Evolutionary conservation across 2,888 invertebrate species (phyloP).

Genomic region (Malthinus flaveolus): DNA sequence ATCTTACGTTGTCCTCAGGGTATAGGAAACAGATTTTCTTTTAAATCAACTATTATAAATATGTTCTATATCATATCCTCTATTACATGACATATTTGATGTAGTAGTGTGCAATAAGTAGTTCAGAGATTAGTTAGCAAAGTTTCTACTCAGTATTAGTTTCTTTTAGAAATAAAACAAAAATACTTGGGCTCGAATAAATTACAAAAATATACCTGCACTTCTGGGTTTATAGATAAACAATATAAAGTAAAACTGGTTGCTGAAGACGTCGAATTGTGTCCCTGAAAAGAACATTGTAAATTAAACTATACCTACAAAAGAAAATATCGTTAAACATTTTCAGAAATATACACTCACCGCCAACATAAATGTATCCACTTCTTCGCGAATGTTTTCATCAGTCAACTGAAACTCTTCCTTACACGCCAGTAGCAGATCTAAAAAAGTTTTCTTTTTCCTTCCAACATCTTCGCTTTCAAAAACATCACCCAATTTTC

Average conservation of each 20-base stretch:
- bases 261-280: conserved; percentile 56
- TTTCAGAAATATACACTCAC: neutral
- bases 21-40: too few species aligned
- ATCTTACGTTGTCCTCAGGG: too few species aligned
- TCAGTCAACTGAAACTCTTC: conserved; percentile 62
- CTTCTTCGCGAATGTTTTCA: conserved; percentile 47
- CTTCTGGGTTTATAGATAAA: conserved; percentile 52
- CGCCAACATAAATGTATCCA: conserved; percentile 11
- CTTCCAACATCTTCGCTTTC: conserved; percentile 17
- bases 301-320: too few species aligned
- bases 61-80: too few species aligned
- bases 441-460: conserved; percentile 28
- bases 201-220: conserved; percentile 43
- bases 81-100: too few species aligned
- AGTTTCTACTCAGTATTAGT: too few species aligned
- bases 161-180: too few species aligned
- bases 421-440: conserved; percentile 25
- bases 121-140: too few species aligned
- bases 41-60: too few species aligned
- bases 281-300: conserved; percentile 54
- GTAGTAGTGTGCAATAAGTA: too few species aligned
- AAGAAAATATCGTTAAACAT: too few species aligned
- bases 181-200: too few species aligned
- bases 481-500: neutral
- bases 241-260: conserved; percentile 54